Base-by-base conservation (phyloP, 2,797 vertebrate genomes). In the Meda fulgida region DNA sequence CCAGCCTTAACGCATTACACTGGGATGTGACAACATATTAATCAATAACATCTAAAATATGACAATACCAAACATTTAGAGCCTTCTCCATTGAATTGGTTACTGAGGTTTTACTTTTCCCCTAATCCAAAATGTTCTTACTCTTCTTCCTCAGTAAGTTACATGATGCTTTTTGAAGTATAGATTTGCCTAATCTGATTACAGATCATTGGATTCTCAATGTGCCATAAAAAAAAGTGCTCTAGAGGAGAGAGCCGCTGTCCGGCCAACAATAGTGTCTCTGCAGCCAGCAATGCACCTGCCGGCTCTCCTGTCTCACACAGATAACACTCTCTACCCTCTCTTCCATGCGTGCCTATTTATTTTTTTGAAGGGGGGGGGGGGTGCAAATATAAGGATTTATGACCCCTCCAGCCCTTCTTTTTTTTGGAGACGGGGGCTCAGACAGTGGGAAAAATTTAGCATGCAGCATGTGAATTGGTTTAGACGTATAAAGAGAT, bases 171-270 rank as follows among this genome's bases (percentile, higher is more conserved):
- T 99, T 96, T 96, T 97, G 96, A 98, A 98, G 97, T 97, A 97
- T 94, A 96, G 94, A 99, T 99, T 98, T 97, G 95, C 97, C 97
- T 99, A 99, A 99, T 99, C 98, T 96, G 97, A 98, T 99, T 97
- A 97, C 93, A 91, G 94, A 93, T 92, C 92, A 94, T 95, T 94
- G 95, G 94, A 93, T 92, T 90, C 90, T 91, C 85, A 89, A 92
- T 86, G 93, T 86, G 93, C 91, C 89, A 92, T 94, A 93, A 93
- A 94, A 93, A 94, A 96, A 96, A 95, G 95, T 97, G 94, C 92
- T 95, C 95, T 93, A 97, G 97, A 97, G 95, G 94, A 96, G 94
- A 93, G 95, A 93, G 94, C 18, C 92, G 93, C 91, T 93, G 94
- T 94, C 94, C 94, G 92, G 89, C 84, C 83, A 92, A 95, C 94